A percentile compares a stretch with the other conserved stretches of the same genome.
These are phyloP conservation scores for Magallana ariakensis DNA, from an alignment of 1,140 invertebrate genomes.

Conservation along the genomic window DNA sequence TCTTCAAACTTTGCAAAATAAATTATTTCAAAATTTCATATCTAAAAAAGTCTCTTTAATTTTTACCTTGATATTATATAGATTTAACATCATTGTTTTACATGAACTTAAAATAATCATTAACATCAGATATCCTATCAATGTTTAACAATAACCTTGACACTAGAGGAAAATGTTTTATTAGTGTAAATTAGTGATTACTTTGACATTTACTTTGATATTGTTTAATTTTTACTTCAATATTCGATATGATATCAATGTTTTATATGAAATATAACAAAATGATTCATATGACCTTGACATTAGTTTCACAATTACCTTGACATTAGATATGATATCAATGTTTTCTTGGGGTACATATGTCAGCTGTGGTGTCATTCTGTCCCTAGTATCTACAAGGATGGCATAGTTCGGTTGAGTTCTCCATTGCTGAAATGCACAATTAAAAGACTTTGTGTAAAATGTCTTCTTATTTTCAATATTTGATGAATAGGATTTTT, in stretches of 20 bases:
- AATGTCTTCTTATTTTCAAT: not conserved
- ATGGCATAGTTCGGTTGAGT: conserved; percentile 79
- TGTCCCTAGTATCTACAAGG: conserved; percentile 79
- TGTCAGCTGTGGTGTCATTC: conserved; percentile 75
- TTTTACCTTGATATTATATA: no score
- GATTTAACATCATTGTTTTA: no score
- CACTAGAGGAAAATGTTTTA: no score
- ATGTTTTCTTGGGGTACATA: conserved; percentile 80
- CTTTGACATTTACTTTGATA: no score
- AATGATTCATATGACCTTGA: not conserved
- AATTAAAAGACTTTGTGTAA: not conserved
- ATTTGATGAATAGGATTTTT: not conserved
- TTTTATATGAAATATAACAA: not conserved
- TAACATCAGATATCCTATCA: not conserved
- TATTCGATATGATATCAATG: not conserved
- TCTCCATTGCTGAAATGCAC: conserved; percentile 72
- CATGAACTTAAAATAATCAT: no score
- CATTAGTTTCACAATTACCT: conserved; percentile 58
- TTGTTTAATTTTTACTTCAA: not conserved
- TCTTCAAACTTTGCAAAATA: no score
- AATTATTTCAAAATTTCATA: no score
- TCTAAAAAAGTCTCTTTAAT: no score
- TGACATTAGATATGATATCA: conserved; percentile 71
- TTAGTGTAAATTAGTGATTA: no score
- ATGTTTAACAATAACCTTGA: not conserved